phyloP scores from a whole-genome alignment of 1,140 invertebrate genomes.

The Bathynomus jamesi region DNA sequence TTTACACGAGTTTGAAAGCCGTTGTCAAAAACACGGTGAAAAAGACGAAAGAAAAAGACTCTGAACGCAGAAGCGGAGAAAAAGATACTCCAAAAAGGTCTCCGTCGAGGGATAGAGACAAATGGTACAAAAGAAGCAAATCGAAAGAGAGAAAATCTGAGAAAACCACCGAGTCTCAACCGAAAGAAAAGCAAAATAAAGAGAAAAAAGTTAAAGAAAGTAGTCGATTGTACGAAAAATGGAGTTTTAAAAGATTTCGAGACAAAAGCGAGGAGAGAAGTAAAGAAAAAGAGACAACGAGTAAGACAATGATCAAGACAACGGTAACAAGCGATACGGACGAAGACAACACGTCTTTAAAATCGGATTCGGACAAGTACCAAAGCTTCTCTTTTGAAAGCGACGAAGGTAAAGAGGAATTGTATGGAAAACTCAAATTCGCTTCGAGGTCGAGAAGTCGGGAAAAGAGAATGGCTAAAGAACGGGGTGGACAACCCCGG shows the following conservation, averaged over 20 bases:
- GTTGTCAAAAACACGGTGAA: conserved; percentile 36
- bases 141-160: conserved; percentile 25
- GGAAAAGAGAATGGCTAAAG: conserved; percentile 21
- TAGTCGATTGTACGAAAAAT: conserved; percentile 27
- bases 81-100: conserved; percentile 13
- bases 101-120: conserved; percentile 27
- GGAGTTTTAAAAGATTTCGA: conserved; percentile 28
- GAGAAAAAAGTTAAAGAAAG: conserved; percentile 20
- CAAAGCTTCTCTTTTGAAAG: conserved; percentile 4
- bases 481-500: not conserved
- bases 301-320: conserved; percentile 17
- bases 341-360: not conserved
- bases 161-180: not conserved
- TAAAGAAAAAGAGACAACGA: conserved; percentile 23
- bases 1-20: conserved; percentile 30
- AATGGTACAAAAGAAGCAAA: conserved; percentile 31
- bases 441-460: not conserved
- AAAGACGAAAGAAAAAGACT: conserved; percentile 36
- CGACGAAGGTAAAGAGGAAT: conserved; percentile 14
- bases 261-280: conserved; percentile 32
- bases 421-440: not conserved
- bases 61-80: not conserved
- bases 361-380: not conserved
- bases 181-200: not conserved
- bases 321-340: conserved; percentile 16